These are phyloP conservation scores for Drosophila truncata DNA, from an alignment of 1,140 invertebrate species.

Conservation along the genomic window DNA sequence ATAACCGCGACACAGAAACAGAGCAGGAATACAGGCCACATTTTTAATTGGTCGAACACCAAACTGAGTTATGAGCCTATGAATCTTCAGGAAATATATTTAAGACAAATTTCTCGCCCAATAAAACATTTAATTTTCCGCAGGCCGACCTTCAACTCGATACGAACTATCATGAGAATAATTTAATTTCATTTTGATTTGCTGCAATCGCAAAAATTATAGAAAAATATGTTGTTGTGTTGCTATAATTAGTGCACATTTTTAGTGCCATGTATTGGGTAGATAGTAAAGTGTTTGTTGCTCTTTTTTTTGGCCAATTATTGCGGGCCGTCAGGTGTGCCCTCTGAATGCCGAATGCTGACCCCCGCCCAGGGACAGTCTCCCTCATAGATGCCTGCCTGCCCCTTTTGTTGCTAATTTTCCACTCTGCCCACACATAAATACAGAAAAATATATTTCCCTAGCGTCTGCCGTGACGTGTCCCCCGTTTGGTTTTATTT, in stretches of 20 bases:
- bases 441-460: slow-evolving; percentile 28
- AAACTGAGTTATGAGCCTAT: slow-evolving; percentile 15
- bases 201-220: slow-evolving; percentile 1
- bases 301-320: slow-evolving; percentile 39
- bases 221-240: neutral
- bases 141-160: slow-evolving; percentile 18
- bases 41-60: slow-evolving; percentile 3
- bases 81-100: slow-evolving; percentile 3
- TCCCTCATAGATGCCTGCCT: neutral
- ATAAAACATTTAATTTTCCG: slow-evolving; percentile 17
- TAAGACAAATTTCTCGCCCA: slow-evolving; percentile 1
- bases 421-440: slow-evolving; percentile 71
- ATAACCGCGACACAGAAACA: slow-evolving; percentile 3
- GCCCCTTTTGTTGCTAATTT: slow-evolving; percentile 57
- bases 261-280: slow-evolving; percentile 8
- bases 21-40: neutral
- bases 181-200: slow-evolving; percentile 11
- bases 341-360: slow-evolving; percentile 57
- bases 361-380: slow-evolving; percentile 65
- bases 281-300: slow-evolving; percentile 12
- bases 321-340: slow-evolving; percentile 60
- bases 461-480: slow-evolving; percentile 49
- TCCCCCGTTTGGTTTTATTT: slow-evolving; percentile 28
- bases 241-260: slow-evolving; percentile 15
- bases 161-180: slow-evolving; percentile 6